Evolutionary conservation across 2,888 invertebrate species (phyloP).

Genomic region (Heteromurus nitidus): DNA sequence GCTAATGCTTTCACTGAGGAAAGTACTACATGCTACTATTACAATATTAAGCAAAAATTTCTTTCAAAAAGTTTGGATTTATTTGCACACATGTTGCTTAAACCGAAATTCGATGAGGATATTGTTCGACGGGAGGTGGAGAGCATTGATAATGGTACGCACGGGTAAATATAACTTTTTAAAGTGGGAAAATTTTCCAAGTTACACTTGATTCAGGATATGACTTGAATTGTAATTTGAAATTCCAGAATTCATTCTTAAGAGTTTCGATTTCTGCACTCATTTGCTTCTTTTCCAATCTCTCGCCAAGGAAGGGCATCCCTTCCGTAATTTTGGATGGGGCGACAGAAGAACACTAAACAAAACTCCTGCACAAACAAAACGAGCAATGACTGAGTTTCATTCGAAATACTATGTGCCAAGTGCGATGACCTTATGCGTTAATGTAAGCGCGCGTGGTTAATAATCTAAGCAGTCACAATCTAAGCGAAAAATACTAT

Average conservation of each 20-base stretch:
- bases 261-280: background rate
- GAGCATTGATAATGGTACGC: background rate
- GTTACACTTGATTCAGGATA: too few relatives aligned
- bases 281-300: background rate
- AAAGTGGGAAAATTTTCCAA: too few relatives aligned
- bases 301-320: background rate
- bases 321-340: slow-evolving; percentile 1
- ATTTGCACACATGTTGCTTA: background rate
- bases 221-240: background rate
- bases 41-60: background rate
- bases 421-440: slow-evolving; percentile 1
- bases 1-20: slow-evolving; percentile 1
- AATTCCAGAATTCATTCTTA: background rate
- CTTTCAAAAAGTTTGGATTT: background rate
- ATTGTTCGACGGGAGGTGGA: background rate
- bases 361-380: background rate
- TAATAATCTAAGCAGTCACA: too few relatives aligned
- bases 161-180: too few relatives aligned
- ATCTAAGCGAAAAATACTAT: too few relatives aligned
- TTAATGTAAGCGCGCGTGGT: background rate
- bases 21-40: background rate
- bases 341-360: background rate
- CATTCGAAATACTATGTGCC: background rate
- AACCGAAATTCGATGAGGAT: background rate
- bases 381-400: background rate